Percentiles rank a stretch among this genome's conserved stretches.
These are phyloP conservation scores for Cephalotes varians DNA, from an alignment of 2,888 invertebrate species.

Conservation along the genomic window DNA sequence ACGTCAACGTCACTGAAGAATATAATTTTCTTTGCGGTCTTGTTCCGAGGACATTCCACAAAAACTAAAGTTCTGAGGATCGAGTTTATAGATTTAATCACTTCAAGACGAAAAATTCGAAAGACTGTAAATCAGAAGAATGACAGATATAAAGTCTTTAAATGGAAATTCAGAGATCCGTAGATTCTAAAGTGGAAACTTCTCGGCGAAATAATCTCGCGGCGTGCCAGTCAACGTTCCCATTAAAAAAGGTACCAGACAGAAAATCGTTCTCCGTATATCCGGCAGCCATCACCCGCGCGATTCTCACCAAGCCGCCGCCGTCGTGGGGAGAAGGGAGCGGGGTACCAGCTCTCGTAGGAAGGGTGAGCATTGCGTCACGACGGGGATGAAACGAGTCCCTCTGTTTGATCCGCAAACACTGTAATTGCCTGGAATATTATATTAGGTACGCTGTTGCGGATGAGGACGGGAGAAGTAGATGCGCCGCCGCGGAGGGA, in stretches of 20 bases:
- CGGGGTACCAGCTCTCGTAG: slow-evolving; percentile 51
- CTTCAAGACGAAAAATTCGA: not conserved
- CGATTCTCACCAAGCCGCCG: slow-evolving; percentile 75
- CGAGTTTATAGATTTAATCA: not conserved
- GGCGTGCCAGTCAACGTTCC: slow-evolving; percentile 18
- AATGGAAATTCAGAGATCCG: slow-evolving; percentile 6
- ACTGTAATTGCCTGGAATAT: slow-evolving; percentile 86
- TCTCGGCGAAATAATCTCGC: slow-evolving; percentile 5
- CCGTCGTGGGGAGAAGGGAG: slow-evolving; percentile 14
- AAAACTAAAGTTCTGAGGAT: not conserved
- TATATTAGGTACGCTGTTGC: slow-evolving; percentile 83
- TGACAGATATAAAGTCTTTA: not conserved
- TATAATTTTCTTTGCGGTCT: not conserved
- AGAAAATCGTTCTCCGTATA: slow-evolving; percentile 44
- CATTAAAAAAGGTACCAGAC: slow-evolving; percentile 28
- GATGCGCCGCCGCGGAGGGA: slow-evolving; percentile 27
- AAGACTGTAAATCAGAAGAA: not conserved
- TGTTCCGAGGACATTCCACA: no score
- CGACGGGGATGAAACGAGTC: slow-evolving; percentile 73
- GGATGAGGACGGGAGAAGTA: slow-evolving; percentile 64
- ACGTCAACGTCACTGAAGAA: not conserved
- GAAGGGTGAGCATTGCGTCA: slow-evolving; percentile 50
- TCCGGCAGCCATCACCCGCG: slow-evolving; percentile 72
- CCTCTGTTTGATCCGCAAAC: slow-evolving; percentile 86
- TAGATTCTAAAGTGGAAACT: not conserved